Percentiles rank a stretch among this genome's conserved stretches.
phyloP scores from a whole-genome alignment of 2,797 vertebrate species.

The Phoeniculus purpureus region DNA sequence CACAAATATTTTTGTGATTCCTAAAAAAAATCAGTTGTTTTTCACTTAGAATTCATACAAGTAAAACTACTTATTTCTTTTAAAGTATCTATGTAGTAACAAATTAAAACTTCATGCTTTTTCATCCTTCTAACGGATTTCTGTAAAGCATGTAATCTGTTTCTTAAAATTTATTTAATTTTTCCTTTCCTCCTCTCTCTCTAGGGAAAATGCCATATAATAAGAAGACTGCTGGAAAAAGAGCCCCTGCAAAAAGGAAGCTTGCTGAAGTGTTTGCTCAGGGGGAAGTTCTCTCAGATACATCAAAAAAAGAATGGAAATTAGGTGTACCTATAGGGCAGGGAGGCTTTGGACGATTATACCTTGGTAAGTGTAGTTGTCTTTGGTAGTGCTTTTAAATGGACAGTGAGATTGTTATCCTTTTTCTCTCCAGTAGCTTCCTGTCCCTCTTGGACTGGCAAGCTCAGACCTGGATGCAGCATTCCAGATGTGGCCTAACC shows the following conservation, averaged over 20 bases:
- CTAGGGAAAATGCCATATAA: slow-evolving; percentile 86
- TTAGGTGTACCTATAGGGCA: slow-evolving; percentile 89
- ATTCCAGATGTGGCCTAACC: too few species aligned
- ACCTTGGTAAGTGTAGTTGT: slow-evolving; percentile 84
- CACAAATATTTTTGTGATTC: not conserved
- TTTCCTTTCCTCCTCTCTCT: not conserved
- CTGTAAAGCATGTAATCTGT: not conserved
- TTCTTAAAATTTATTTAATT: not conserved
- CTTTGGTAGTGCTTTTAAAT: not conserved
- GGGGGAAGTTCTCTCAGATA: slow-evolving; percentile 90
- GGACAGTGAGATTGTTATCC: not conserved
- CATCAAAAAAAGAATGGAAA: slow-evolving; percentile 89
- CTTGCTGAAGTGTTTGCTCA: slow-evolving; percentile 90
- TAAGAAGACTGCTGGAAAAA: slow-evolving; percentile 79
- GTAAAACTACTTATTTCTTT: not conserved
- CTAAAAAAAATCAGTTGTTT: not conserved
- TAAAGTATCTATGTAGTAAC: not conserved
- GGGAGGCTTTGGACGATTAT: slow-evolving; percentile 93
- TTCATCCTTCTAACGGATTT: not conserved
- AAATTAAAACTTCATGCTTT: not conserved
- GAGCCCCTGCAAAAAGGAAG: slow-evolving; percentile 85
- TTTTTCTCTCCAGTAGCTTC: not conserved
- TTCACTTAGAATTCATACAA: not conserved
- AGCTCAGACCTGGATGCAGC: too few species aligned
- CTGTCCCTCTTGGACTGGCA: too few species aligned